Conservation (phyloP, 2,888 invertebrate species). For the Allacma fusca region DNA sequence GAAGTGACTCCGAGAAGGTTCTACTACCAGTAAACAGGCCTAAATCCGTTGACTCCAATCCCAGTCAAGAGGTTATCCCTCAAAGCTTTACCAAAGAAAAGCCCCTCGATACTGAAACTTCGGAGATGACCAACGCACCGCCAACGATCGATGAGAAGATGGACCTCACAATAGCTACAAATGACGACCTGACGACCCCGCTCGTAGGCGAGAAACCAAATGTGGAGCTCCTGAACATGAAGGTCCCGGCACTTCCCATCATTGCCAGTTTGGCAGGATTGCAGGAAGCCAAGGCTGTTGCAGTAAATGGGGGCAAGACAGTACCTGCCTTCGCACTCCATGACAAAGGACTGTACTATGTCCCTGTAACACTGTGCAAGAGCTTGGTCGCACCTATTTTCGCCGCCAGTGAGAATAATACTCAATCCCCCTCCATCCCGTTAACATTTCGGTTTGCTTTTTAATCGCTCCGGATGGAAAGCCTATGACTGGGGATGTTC, state of each 20-base stretch:
- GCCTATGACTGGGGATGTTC: not conserved
- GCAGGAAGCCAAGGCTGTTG: slow-evolving; percentile 11
- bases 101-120: not conserved
- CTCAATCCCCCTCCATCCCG: slow-evolving; percentile 78
- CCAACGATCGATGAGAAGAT: not conserved
- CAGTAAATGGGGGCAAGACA: slow-evolving; percentile 32
- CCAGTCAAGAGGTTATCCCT: not conserved
- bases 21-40: not conserved
- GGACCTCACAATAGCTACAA: not conserved
- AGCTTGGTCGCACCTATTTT: slow-evolving; percentile 76
- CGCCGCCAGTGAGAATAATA: slow-evolving; percentile 67
- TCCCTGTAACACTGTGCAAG: slow-evolving; percentile 83
- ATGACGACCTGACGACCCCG: not conserved
- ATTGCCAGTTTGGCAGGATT: slow-evolving; percentile 25
- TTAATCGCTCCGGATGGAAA: slow-evolving; percentile 43
- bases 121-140: not conserved
- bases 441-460: slow-evolving; percentile 79
- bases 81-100: not conserved
- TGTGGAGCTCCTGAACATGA: not conserved
- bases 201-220: slow-evolving; percentile 30
- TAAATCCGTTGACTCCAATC: not conserved
- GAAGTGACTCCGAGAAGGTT: not conserved
- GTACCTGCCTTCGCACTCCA: slow-evolving; percentile 91
- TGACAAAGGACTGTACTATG: slow-evolving; percentile 86
- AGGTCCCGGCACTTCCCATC: not conserved